phyloP scores from a whole-genome alignment of 2,797 vertebrate genomes.

The Acipenser oxyrinchus region DNA sequence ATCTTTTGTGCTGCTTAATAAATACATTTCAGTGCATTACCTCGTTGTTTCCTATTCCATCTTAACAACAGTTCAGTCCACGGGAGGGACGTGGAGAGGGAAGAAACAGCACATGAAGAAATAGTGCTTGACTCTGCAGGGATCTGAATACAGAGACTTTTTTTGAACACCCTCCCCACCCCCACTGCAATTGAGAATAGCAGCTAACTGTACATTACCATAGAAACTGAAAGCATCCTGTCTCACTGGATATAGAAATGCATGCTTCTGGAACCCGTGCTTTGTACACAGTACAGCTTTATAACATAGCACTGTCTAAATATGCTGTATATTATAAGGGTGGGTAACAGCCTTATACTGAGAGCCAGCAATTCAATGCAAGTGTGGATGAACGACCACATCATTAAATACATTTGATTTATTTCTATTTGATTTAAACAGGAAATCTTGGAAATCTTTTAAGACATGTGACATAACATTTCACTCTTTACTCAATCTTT shows the following conservation, averaged over 20 bases:
- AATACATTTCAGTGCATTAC: neutral
- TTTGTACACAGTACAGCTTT: neutral
- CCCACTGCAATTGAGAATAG: neutral
- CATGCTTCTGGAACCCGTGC: neutral
- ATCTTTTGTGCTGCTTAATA: neutral
- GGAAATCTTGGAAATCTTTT: no score
- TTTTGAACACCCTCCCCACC: neutral
- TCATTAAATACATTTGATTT: no score
- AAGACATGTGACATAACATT: no score
- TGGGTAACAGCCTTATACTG: no score
- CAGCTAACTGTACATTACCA: neutral
- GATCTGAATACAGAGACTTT: neutral
- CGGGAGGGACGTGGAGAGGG: neutral
- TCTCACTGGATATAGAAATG: neutral
- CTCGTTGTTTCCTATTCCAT: no score
- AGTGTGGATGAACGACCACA: no score
- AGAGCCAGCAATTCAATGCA: no score
- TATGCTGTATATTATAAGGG: no score
- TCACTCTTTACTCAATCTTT: no score
- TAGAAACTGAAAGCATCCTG: conserved; percentile 1
- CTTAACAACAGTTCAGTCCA: neutral
- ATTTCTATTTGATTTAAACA: no score
- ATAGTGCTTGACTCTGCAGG: neutral
- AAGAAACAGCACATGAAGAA: neutral
- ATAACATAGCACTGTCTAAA: no score